These are phyloP conservation scores for Phaetusa simplex DNA, from an alignment of 2,113 vertebrate genomes.

Conservation along the genomic window DNA sequence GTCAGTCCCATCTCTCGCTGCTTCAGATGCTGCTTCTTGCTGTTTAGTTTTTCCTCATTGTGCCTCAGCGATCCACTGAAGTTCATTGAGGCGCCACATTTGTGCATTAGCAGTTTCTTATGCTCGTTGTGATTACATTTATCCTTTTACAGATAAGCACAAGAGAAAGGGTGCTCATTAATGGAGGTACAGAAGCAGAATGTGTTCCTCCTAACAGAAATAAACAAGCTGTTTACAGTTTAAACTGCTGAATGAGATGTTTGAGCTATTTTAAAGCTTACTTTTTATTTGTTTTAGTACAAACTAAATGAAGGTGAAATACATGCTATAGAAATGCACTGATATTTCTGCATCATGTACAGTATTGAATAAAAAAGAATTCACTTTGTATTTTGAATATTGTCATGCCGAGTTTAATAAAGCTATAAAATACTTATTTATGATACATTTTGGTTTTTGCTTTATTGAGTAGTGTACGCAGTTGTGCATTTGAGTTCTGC, in stretches of 20 bases:
- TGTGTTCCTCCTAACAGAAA: constrained; percentile 69
- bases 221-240: constrained; percentile 88
- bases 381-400: constrained; percentile 87
- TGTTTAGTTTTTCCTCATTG: not conserved
- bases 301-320: constrained; percentile 89
- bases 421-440: constrained; percentile 92
- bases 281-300: constrained; percentile 82
- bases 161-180: constrained; percentile 78
- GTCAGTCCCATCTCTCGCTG: constrained; percentile 31
- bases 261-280: constrained; percentile 89
- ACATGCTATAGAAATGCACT: constrained; percentile 92
- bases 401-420: constrained; percentile 88
- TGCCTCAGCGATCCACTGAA: constrained; percentile 1
- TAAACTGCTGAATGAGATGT: constrained; percentile 76
- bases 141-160: constrained; percentile 58
- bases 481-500: not conserved
- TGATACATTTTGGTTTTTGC: constrained; percentile 74
- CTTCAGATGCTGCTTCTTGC: constrained; percentile 52
- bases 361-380: constrained; percentile 93
- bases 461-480: not conserved
- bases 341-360: constrained; percentile 86
- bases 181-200: constrained; percentile 47
- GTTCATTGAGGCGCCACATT: not conserved
- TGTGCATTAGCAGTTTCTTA: constrained; percentile 48
- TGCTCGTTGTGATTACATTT: constrained; percentile 26